These are phyloP conservation scores for Mesoclemmys tuberculata DNA, from an alignment of 2,113 vertebrate genomes.

Conservation along the genomic window DNA sequence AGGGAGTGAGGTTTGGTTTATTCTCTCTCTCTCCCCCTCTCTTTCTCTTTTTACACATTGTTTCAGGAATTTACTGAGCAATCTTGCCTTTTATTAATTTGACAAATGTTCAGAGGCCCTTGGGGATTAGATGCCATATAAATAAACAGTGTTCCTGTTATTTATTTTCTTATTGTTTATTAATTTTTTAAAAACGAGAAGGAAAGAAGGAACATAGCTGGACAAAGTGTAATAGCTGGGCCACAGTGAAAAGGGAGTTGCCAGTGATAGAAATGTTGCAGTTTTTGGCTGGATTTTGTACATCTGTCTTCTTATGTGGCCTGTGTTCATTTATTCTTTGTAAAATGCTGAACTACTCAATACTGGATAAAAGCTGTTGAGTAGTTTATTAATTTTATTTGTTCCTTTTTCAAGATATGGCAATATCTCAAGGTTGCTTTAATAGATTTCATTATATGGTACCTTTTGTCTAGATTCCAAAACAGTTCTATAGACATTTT, in stretches of 20 bases:
- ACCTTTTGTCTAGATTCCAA: background rate
- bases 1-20: background rate
- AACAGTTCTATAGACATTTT: background rate
- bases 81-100: conserved; percentile 2
- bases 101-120: background rate
- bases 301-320: background rate
- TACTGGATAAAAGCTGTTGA: background rate
- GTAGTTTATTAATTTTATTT: background rate
- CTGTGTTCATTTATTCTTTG: no score
- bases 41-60: background rate
- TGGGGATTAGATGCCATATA: background rate
- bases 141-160: background rate
- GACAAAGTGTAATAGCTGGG: background rate
- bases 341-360: background rate
- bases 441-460: background rate
- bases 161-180: background rate
- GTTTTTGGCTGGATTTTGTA: background rate
- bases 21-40: background rate
- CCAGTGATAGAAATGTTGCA: background rate
- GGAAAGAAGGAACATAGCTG: background rate
- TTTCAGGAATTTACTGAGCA: background rate
- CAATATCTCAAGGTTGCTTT: background rate
- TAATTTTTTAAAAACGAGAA: background rate
- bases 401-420: background rate
- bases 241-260: background rate